phyloP scores from a whole-genome alignment of 1,140 invertebrate genomes.

The Akabosia matsudoensis region DNA sequence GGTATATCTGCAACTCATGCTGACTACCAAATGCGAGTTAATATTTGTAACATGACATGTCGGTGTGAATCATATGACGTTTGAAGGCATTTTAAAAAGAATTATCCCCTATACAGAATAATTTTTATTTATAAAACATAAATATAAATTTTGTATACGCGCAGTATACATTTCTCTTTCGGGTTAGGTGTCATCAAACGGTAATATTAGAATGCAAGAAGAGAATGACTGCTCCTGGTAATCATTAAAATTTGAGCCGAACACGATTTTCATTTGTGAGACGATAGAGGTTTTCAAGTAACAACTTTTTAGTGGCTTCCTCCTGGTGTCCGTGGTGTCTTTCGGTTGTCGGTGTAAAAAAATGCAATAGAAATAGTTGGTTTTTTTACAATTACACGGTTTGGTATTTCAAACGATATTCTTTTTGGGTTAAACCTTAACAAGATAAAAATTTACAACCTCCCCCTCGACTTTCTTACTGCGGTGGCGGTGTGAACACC shows the following conservation, averaged over 20 bases:
- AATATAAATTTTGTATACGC: too few species aligned
- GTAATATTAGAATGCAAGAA: constrained; percentile 11
- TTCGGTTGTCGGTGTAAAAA: too few species aligned
- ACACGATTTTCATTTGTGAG: background rate
- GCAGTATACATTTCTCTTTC: background rate
- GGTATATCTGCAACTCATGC: too few species aligned
- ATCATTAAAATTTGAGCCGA: constrained; percentile 9
- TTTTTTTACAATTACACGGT: background rate
- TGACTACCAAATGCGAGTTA: too few species aligned
- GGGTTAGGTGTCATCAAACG: constrained; percentile 8
- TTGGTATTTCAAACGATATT: background rate
- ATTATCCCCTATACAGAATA: too few species aligned
- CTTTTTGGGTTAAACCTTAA: background rate
- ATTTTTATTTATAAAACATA: too few species aligned
- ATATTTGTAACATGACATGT: too few species aligned
- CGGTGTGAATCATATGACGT: too few species aligned
- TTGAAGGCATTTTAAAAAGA: too few species aligned
- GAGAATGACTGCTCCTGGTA: constrained; percentile 4
- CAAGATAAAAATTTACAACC: background rate
- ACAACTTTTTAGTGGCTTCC: background rate
- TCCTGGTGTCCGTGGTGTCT: background rate
- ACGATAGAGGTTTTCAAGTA: background rate
- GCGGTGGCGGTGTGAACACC: background rate
- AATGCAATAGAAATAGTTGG: too few species aligned
- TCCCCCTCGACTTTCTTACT: background rate